Evolutionary conservation across 1,140 invertebrate genomes (phyloP).

Genomic region (Saccostrea glomerata): DNA sequence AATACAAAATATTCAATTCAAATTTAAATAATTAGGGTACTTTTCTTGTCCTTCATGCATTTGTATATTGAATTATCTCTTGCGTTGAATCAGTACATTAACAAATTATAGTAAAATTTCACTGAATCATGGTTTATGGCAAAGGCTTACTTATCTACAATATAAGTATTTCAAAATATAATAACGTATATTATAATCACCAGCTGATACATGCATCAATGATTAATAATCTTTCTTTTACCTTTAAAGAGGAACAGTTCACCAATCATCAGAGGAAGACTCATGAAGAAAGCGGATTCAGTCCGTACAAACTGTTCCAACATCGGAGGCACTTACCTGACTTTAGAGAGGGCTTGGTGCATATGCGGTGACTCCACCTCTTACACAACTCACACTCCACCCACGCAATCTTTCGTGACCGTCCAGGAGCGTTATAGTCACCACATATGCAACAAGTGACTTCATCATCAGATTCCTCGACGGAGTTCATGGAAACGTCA

Average conservation of each 20-base stretch:
- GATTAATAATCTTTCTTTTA: background rate
- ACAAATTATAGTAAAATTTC: too few species aligned
- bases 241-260: constrained; percentile 5
- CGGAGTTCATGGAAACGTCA: background rate
- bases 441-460: constrained; percentile 7
- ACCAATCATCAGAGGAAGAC: background rate
- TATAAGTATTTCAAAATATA: too few species aligned
- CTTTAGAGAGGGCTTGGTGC: background rate
- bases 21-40: too few species aligned
- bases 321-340: background rate
- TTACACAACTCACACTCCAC: constrained; percentile 2
- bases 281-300: background rate
- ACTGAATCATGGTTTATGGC: too few species aligned
- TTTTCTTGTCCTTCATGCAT: too few species aligned
- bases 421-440: background rate
- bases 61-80: too few species aligned
- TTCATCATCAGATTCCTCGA: background rate
- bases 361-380: constrained; percentile 2
- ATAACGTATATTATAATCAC: too few species aligned
- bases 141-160: too few species aligned
- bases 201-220: background rate
- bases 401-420: background rate
- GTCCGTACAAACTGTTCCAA: background rate
- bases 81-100: too few species aligned
- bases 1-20: too few species aligned